A percentile compares a stretch with the other conserved stretches of the same genome.
Evolutionary conservation across 2,113 vertebrate species (phyloP).

Genomic region (Oxygymnocypris stewartii): DNA sequence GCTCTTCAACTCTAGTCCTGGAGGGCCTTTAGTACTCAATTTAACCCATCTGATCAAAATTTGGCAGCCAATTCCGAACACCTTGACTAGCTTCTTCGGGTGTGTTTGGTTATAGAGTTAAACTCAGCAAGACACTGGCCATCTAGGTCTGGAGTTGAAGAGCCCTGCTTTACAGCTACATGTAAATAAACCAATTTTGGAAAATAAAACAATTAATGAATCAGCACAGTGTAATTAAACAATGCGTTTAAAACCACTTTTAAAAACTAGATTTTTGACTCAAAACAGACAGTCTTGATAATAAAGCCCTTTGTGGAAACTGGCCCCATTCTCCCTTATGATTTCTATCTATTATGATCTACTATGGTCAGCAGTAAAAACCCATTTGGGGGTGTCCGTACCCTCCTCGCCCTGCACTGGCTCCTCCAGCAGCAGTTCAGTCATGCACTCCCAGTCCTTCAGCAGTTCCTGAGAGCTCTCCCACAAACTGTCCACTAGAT

Average conservation of each 20-base stretch:
- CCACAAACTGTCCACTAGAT: constrained; percentile 97
- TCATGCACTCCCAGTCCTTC: constrained; percentile 99
- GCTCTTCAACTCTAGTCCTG: too few species aligned
- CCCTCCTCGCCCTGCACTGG: constrained; percentile 96
- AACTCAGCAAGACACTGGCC: too few species aligned
- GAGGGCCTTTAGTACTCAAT: too few species aligned
- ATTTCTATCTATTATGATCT: background rate
- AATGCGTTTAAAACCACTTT: background rate
- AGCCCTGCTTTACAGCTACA: too few species aligned
- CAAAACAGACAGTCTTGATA: background rate
- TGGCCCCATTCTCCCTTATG: background rate
- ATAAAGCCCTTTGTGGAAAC: background rate
- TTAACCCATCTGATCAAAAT: too few species aligned
- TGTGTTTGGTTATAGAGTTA: too few species aligned
- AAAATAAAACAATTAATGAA: background rate
- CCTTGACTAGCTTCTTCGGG: too few species aligned
- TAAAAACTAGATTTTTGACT: background rate
- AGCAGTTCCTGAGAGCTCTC: constrained; percentile 97
- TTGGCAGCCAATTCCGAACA: too few species aligned
- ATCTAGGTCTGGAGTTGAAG: too few species aligned
- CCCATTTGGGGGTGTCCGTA: constrained; percentile 81
- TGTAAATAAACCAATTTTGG: background rate
- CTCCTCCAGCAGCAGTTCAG: constrained; percentile 93
- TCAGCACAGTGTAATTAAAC: background rate
- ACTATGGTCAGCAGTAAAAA: background rate